Evolutionary conservation across 2,113 vertebrate genomes (phyloP).

Genomic region (Sphyrna mokarran): DNA sequence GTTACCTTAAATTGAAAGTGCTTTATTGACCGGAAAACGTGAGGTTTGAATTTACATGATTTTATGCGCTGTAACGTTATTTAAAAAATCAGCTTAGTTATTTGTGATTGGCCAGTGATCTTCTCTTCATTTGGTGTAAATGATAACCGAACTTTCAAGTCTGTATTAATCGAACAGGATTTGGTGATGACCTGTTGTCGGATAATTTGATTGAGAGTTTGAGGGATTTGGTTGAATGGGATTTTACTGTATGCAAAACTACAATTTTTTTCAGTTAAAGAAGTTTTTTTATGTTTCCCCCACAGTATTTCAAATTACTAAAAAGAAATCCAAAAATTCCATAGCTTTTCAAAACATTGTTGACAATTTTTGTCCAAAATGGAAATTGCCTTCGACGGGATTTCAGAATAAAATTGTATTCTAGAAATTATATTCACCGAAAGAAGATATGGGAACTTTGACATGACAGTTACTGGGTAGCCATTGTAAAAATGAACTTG

Average conservation of each 20-base stretch:
- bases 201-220: neutral
- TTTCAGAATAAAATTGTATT: neutral
- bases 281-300: neutral
- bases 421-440: neutral
- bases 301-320: neutral
- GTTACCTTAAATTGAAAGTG: neutral
- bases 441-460: neutral
- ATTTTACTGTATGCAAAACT: conserved; percentile 20
- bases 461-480: neutral
- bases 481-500: neutral
- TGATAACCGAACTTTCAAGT: neutral
- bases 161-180: neutral
- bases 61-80: neutral
- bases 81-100: neutral
- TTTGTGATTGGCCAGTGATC: neutral
- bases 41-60: neutral
- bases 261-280: neutral
- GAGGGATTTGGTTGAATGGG: conserved; percentile 9
- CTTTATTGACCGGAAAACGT: neutral
- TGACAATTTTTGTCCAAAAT: conserved; percentile 6
- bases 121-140: neutral
- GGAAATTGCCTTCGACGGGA: neutral
- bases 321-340: neutral
- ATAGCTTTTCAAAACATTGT: neutral
- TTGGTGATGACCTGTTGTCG: neutral